phyloP scores from a whole-genome alignment of 2,888 invertebrate species.

The Hemicrepidius hirtus region DNA sequence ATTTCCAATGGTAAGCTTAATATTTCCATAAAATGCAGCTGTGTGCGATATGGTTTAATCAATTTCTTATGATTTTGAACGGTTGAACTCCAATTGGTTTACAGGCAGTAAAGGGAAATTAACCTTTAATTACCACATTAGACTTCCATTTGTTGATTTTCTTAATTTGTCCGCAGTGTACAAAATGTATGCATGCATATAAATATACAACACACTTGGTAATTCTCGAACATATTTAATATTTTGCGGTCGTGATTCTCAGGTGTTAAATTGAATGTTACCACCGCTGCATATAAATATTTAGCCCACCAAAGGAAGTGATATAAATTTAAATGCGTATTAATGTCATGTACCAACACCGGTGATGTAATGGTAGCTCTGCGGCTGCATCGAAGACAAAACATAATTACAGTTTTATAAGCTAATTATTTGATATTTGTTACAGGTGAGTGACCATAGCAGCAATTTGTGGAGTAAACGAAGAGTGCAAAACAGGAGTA shows the following conservation, averaged over 20 bases:
- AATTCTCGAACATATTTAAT: not conserved
- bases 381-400: conserved; percentile 46
- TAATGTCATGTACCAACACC: conserved; percentile 10
- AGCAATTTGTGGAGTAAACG: conserved; percentile 45
- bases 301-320: conserved; percentile 21
- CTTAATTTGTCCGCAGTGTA: not conserved
- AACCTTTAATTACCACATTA: conserved; percentile 22
- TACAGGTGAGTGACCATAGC: conserved; percentile 55
- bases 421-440: conserved; percentile 56
- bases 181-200: not conserved
- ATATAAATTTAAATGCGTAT: conserved; percentile 28
- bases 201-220: not conserved
- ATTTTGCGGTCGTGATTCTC: not conserved
- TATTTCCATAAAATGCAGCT: conserved; percentile 1
- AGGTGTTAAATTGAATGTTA: conserved; percentile 7
- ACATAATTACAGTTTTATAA: conserved; percentile 53
- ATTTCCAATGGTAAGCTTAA: not conserved
- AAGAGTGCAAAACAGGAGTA: conserved; percentile 42
- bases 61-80: conserved; percentile 2
- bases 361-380: conserved; percentile 21
- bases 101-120: conserved; percentile 5
- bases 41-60: not conserved
- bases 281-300: too few species aligned
- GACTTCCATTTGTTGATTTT: conserved; percentile 11
- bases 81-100: conserved; percentile 1